phyloP scores from a whole-genome alignment of 2,888 invertebrate species.

The Ephialtes manifestator region DNA sequence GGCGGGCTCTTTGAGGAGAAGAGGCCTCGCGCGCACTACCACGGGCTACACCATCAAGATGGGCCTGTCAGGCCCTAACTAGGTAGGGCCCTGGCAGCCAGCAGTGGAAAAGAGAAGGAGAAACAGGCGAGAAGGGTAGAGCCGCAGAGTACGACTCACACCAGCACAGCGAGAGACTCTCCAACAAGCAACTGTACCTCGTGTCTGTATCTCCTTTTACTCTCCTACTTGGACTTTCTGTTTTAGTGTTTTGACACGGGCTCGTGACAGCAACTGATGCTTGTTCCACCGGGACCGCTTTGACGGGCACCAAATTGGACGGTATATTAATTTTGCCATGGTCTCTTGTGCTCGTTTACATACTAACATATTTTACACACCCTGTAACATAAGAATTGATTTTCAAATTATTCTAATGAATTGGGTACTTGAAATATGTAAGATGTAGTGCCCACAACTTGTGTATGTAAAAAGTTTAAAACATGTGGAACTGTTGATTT shows the following conservation, averaged over 20 bases:
- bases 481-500: no score
- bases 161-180: conserved; percentile 57
- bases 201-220: conserved; percentile 10
- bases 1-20: conserved; percentile 81
- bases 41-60: conserved; percentile 79
- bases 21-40: conserved; percentile 75
- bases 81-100: conserved; percentile 76
- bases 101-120: conserved; percentile 43
- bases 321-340: conserved; percentile 66
- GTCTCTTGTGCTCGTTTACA: conserved; percentile 21
- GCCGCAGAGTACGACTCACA: conserved; percentile 54
- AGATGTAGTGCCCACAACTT: not conserved
- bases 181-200: conserved; percentile 24
- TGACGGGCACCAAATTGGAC: conserved; percentile 69
- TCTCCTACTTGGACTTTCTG: conserved; percentile 72
- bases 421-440: not conserved
- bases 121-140: conserved; percentile 40
- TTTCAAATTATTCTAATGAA: conserved; percentile 10
- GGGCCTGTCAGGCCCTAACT: conserved; percentile 85
- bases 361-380: conserved; percentile 25
- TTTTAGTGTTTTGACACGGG: conserved; percentile 84
- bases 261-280: conserved; percentile 76
- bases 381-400: conserved; percentile 16
- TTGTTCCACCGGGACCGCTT: conserved; percentile 61
- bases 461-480: not conserved